Base-by-base conservation (phyloP, 2,113 vertebrate species). In the Sturnira hondurensis region DNA sequence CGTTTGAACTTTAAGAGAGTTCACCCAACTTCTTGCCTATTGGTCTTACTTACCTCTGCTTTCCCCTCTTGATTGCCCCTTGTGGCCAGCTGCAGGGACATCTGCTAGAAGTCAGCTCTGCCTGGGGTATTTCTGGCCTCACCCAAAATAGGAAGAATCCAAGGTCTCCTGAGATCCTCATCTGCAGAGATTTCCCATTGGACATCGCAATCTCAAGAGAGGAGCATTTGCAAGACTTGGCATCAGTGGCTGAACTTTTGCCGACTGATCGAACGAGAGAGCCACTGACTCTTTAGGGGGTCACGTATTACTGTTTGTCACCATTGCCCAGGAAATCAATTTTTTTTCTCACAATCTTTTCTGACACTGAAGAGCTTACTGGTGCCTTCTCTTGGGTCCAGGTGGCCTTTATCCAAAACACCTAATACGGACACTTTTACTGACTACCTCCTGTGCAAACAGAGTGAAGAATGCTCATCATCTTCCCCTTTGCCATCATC, bases 1-100 rank as follows among this genome's bases (percentile, higher is more conserved):
- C 17, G 31, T 81, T 28, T 96, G 96, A 96, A 97, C 82, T 96
- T 96, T 89, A 77, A 97, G 47, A 17, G 58, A 80, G 76, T 84
- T 95, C 88, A 78, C 15, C 10, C 33, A 31, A 19, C 67, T 96
- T 86, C 58, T 86, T 31, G 73, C 71, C 31, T 74, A 2, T 50
- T n/a, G 38, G 73, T 93, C 65, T 93, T 12, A 12, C 26, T 71
- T 78, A 12, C n/a, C 45, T 95, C 50, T 93, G n/a, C 43, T 63
- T 82, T 61, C 54, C 54, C 17, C 36, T 83, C 36, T 50, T 33
- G 8, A 71, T 82, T 10, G 0, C 36, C 74, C 33, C 26, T 65
- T 1, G 1, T 86, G 95, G 17, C 38, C 90, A 58, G 16, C 31
- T 38, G 24, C 7, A 28, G 38, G 31, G 31, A 78, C 28, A 33